Conservation (phyloP, 2,888 invertebrate genomes). For the Matsumyia berberina region DNA sequence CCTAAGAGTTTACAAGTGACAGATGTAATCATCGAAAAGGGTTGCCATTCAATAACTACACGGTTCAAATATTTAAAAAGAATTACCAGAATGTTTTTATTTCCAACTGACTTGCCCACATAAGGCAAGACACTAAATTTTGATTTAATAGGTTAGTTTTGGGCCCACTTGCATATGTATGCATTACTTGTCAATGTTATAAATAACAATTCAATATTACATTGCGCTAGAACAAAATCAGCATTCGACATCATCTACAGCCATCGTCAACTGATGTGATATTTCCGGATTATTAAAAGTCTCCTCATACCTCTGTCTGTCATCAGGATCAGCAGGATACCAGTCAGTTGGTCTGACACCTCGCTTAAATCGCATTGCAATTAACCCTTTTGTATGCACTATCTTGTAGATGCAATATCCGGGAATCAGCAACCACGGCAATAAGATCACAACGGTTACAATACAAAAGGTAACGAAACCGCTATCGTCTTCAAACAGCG, state of each 20-base stretch:
- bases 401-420: slow-evolving; percentile 79
- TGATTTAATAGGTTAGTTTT: no score
- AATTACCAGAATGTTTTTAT: no score
- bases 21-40: no score
- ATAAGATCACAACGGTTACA: slow-evolving; percentile 66
- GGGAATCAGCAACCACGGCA: slow-evolving; percentile 80
- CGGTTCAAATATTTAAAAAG: no score
- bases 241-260: background rate
- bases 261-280: slow-evolving; percentile 80
- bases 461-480: background rate
- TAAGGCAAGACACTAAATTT: no score
- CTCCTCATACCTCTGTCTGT: slow-evolving; percentile 73
- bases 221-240: background rate
- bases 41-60: no score
- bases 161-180: no score
- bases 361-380: slow-evolving; percentile 59
- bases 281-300: slow-evolving; percentile 80
- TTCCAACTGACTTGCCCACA: no score
- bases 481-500: background rate
- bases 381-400: slow-evolving; percentile 49
- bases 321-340: slow-evolving; percentile 74
- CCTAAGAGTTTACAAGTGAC: no score
- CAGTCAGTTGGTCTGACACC: slow-evolving; percentile 74
- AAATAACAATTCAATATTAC: no score
- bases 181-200: no score